Evolutionary conservation across 2,113 vertebrate genomes (phyloP).

Genomic region (Osmerus mordax): DNA sequence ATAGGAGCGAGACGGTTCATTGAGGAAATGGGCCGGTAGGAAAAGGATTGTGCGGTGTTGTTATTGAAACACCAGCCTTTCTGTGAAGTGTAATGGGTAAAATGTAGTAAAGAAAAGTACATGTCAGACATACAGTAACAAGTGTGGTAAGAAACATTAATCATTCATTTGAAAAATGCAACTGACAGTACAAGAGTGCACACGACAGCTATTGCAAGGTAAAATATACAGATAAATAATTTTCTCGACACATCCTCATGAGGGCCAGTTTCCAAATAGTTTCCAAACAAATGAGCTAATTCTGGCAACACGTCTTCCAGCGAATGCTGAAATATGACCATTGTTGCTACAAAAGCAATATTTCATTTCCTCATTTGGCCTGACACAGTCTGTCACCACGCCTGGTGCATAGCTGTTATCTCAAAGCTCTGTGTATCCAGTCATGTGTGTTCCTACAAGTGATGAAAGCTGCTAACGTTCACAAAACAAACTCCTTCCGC

Average conservation of each 20-base stretch:
- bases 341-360: constrained; percentile 10
- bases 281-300: not conserved
- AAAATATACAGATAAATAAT: not conserved
- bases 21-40: not conserved
- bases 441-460: constrained; percentile 1
- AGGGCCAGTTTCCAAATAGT: not conserved
- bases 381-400: constrained; percentile 19
- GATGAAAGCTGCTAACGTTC: constrained; percentile 9
- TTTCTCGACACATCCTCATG: not conserved
- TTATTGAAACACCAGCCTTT: too few species aligned
- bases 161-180: not conserved
- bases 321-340: not conserved
- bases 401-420: constrained; percentile 11
- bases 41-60: too few species aligned
- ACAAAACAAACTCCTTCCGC: not conserved
- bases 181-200: not conserved
- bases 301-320: not conserved
- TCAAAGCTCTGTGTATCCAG: constrained; percentile 1
- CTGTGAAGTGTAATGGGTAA: too few species aligned
- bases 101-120: too few species aligned
- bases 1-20: not conserved
- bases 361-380: not conserved
- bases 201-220: too few species aligned
- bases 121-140: too few species aligned
- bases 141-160: not conserved